Percentiles rank a stretch among this genome's conserved stretches.
Evolutionary conservation across 2,113 vertebrate species (phyloP).

Genomic region (Mellivora capensis): DNA sequence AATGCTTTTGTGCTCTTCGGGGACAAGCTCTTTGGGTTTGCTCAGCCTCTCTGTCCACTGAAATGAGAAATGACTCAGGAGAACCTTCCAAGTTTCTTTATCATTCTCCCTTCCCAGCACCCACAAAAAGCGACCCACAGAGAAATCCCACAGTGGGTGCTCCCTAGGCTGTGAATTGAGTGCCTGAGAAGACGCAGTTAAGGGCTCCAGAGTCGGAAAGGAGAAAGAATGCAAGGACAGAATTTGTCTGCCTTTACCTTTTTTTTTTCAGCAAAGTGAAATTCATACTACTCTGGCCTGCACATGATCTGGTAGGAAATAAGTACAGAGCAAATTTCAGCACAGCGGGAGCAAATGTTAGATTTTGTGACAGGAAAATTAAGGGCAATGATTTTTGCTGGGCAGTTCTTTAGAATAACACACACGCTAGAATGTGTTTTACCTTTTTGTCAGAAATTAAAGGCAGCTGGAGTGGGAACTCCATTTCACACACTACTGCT

Average conservation of each 20-base stretch:
- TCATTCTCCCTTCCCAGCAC: neutral
- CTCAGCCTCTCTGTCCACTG: neutral
- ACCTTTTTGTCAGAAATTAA: neutral
- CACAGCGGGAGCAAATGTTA: neutral
- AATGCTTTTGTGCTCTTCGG: neutral
- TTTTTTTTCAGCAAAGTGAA: neutral
- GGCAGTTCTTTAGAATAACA: neutral
- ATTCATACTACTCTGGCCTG: neutral
- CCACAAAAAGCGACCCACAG: neutral
- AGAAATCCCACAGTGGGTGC: neutral
- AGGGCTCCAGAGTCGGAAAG: neutral
- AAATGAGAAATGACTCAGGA: neutral
- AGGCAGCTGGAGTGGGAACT: neutral
- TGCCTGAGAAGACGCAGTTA: neutral
- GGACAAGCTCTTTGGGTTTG: neutral
- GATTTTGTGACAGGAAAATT: conserved; percentile 15
- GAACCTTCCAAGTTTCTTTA: neutral
- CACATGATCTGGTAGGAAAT: neutral
- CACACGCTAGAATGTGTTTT: neutral
- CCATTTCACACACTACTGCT: neutral
- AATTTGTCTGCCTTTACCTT: neutral
- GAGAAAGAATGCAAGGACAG: neutral
- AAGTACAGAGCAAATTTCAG: neutral
- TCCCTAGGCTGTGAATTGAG: neutral
- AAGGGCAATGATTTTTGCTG: neutral